phyloP scores from a whole-genome alignment of 2,113 vertebrate genomes.

The Brachyhypopomus occidentalis region DNA sequence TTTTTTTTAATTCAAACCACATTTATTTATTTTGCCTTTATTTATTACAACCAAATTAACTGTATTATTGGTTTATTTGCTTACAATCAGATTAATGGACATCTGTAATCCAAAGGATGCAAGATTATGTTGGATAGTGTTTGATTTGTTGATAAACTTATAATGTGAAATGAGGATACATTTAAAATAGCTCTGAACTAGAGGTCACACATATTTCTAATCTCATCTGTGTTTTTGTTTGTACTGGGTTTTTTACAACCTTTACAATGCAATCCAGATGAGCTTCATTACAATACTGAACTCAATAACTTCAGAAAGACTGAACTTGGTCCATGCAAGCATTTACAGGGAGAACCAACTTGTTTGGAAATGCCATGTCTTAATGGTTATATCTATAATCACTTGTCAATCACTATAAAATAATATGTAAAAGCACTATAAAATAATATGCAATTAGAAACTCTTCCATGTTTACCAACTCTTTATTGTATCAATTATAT shows the following conservation, averaged over 20 bases:
- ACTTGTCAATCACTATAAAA: background rate
- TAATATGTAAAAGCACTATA: too few species aligned
- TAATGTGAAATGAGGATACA: background rate
- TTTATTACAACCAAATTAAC: background rate
- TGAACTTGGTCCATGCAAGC: background rate
- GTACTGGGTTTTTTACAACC: too few species aligned
- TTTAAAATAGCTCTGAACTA: background rate
- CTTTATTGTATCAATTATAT: background rate
- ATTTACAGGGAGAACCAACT: background rate
- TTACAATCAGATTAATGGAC: too few species aligned
- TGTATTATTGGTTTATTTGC: background rate
- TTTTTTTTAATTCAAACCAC: background rate
- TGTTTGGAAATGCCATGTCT: too few species aligned
- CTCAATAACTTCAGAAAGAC: background rate
- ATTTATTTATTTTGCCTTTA: background rate
- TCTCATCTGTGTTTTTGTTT: background rate
- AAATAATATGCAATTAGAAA: too few species aligned
- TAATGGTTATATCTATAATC: too few species aligned
- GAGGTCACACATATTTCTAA: background rate
- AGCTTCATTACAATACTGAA: background rate
- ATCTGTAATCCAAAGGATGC: background rate
- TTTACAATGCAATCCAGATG: background rate
- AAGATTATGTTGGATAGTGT: background rate
- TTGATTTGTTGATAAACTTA: background rate
- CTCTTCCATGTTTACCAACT: background rate